A percentile compares a stretch with the other conserved stretches of the same genome.
Conservation (phyloP, 2,888 invertebrate genomes). For the Iselma pallidipennis region DNA sequence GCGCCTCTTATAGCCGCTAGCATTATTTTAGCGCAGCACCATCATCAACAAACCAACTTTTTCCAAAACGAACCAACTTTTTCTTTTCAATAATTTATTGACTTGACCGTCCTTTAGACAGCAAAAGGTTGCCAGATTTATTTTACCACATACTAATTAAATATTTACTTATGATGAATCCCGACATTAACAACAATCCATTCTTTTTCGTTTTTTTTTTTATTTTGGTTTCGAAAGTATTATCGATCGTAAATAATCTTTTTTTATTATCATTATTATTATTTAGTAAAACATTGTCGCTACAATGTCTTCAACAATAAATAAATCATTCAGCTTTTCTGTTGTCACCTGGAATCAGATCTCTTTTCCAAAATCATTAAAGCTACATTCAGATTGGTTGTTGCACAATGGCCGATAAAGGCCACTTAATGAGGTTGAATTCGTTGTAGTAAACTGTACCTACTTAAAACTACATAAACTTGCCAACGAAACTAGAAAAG, state of each 20-base stretch:
- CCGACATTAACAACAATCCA: neutral
- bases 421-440: slow-evolving; percentile 24
- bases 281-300: neutral
- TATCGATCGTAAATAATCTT: slow-evolving; percentile 10
- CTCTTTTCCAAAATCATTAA: slow-evolving; percentile 24
- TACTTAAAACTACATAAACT: slow-evolving; percentile 25
- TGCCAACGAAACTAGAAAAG: slow-evolving; percentile 13
- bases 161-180: slow-evolving; percentile 15
- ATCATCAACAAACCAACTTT: neutral
- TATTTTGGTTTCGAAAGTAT: neutral
- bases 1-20: slow-evolving; percentile 35
- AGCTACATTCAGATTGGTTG: slow-evolving; percentile 16
- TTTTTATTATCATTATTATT: neutral
- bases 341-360: slow-evolving; percentile 20
- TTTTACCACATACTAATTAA: slow-evolving; percentile 10
- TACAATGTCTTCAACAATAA: neutral
- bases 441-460: slow-evolving; percentile 24
- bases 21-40: slow-evolving; percentile 27
- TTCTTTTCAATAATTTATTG: slow-evolving; percentile 8
- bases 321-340: slow-evolving; percentile 14
- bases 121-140: neutral
- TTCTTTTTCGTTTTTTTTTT: no score
- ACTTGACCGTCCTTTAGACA: slow-evolving; percentile 1
- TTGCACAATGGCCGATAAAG: slow-evolving; percentile 18
- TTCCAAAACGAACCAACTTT: slow-evolving; percentile 3